Evolutionary conservation across 2,113 vertebrate species (phyloP), one percentile per base, ranked within the genome.

Genomic region (Sialia sialis): DNA sequence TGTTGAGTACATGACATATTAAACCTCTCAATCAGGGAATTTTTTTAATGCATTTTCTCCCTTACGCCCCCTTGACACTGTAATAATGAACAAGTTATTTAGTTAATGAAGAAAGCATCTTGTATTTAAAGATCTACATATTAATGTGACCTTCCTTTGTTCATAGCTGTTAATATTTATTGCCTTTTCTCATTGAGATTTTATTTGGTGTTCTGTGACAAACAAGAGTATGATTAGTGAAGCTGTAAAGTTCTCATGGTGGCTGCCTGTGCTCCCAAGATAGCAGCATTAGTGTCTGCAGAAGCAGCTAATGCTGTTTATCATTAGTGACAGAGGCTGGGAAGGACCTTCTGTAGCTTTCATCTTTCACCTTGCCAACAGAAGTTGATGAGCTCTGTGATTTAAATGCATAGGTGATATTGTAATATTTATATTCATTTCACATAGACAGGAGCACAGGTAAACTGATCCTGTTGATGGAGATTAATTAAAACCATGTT

Each of bases 221-320:
- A 98, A 98, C 97, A 98, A 97, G 97, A 96, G 94, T 98, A 94
- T 89, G 95, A 97, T 98, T 98, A 97, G 96, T 96, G 95, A 97
- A 98, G 96, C 97, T 96, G 95, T 97, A 95, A 97, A 96, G 97
- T 98, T 98, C 96, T 98, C 96, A 82, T 97, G 94, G 97, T 97
- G 95, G 92, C 95, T 97, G 97, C 97, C 97, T 98, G 98, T 81
- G 95, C 92, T 98, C 98, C 95, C 98, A 93, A 97, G 98, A 98
- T 98, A 98, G 97, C 91, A 94, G 97, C 97, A 98, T 98, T 98
- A 98, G 96, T 95, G 96, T 96, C 98, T 98, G 95, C 95, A 97
- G 96, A 97, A 97, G 96, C 96, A 97, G 97, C 97, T 98, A 98
- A 97, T 97, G 95, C 97, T 97, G 96, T 98, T 98, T 98, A 98